Base-by-base conservation (phyloP, 2,113 vertebrate species). In the Aphyosemion australe region DNA sequence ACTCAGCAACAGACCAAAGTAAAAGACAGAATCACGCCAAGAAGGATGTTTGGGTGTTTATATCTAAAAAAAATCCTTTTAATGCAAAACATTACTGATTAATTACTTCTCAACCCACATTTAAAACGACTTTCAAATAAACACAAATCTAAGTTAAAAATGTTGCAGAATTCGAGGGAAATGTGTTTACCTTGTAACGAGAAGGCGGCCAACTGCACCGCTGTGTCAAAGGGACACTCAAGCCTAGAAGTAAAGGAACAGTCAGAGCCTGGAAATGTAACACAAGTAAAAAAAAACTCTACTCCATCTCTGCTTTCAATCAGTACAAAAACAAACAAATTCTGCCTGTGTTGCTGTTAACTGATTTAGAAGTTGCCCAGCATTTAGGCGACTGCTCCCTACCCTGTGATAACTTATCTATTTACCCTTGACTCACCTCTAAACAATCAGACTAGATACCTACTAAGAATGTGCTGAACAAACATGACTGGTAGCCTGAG, bases 191-290 rank as follows among this genome's bases (percentile, higher is more conserved):
- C 96, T 84, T 99, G 97, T 67, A 99, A 84, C 8, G 94, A 95
- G 65, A 97, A 98, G 70, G 95, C 94, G 42, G 95, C 95, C 91
- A 99, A 54, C 73, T 99, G 95, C 85, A 99, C 94, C 0, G 94
- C 94, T 5, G 93, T 97, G 41, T 97, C 96, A 86, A 98, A 97
- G 0, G 96, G 93, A 86, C 97, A 99, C 65, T 98, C 96, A 76
- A 99, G 87, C 69, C 97, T 99, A 83, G 67, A 81, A 52, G 65
- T 19, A 18, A 6, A 47, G 45, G n/a, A n/a, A 47, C 2, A 2
- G 16, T 47, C 45, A 47, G 45, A 1, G 26, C 26, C 26, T 26
- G 5, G 26, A 26, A 26, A 26, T 4, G 26, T 26, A 26, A 26
- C 26, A 26, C 26, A 26, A 2, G 5, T 5, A 26, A 1, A 26